Base-by-base conservation (phyloP, 2,888 invertebrate genomes). In the Drosophila barbarae region DNA sequence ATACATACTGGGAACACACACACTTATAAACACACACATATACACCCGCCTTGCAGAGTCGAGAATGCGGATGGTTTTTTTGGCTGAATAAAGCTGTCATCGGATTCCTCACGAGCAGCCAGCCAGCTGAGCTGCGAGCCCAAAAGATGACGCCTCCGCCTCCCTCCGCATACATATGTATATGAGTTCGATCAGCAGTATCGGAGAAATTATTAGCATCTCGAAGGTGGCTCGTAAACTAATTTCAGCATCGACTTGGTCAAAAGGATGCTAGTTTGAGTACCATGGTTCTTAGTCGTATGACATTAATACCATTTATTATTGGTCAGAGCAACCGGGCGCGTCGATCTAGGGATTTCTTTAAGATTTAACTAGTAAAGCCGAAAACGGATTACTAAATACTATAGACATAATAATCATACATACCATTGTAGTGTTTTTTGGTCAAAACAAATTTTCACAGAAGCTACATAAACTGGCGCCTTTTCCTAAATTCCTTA, bases 1-100 rank as follows among this genome's bases (percentile, higher is more conserved):
- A 58, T 42, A 56, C 56, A 56, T 38, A 56, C 56, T 32, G 32
- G 18, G 46, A 42, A 26, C 53, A 39, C 55, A 28, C 30, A 55
- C 30, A 30, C 52, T n/a, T 30, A 18, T 13, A 30, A 5, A 18
- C 7, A 46, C 49, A 46, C 35, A 35, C 49, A 35, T 32, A 34
- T 8, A 50, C 12, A 50, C n/a, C 12, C 23, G 23, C 26, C 34
- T 21, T 10, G 32, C 30, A 23, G 53, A 53, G 23, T 56, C 30
- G 15, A 39, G 30, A 52, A 36, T 28, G 30, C 52, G 23, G 38
- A 51, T 36, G 36, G 21, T 12, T 55, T 50, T 50, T 55, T 15
- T 30, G 12, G 36, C 30, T 18, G 18, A 32, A 32, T 30, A 47
- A 32, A 21, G 46, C 32, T 47, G 55, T 21, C 28, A 9, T 47